Conservation (phyloP, 2,888 invertebrate genomes). For the Acanthosepion esculentum region DNA sequence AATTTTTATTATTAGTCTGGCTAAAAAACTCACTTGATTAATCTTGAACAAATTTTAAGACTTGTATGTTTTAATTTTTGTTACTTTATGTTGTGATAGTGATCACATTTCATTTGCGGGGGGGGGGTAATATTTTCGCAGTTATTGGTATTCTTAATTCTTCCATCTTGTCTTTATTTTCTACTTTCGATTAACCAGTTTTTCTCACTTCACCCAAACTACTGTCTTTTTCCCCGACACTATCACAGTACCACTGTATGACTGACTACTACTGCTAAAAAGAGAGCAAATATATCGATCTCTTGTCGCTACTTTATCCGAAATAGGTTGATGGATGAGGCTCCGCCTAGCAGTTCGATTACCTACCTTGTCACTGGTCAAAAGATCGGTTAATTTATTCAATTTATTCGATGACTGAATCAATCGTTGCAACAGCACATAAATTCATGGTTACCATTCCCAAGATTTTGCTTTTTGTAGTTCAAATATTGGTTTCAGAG, state of each 20-base stretch:
- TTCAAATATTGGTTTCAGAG: no score
- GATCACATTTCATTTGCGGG: neutral
- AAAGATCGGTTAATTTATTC: neutral
- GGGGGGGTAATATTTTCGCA: no score
- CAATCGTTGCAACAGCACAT: neutral
- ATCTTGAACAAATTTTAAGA: neutral
- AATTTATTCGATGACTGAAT: neutral
- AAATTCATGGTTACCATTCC: neutral
- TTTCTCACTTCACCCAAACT: no score
- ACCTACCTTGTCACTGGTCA: neutral
- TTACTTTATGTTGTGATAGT: neutral
- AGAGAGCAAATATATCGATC: neutral
- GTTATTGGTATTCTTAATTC: no score
- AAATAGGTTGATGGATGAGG: neutral
- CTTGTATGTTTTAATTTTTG: neutral
- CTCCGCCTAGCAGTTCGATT: neutral
- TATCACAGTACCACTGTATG: no score
- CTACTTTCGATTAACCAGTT: no score
- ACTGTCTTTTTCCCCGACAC: no score
- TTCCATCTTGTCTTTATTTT: neutral
- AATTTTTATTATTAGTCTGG: no score
- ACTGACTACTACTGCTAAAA: no score
- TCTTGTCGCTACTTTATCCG: neutral
- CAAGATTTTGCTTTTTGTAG: no score
- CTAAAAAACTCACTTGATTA: neutral